phyloP scores from a whole-genome alignment of 2,888 invertebrate species.

The Dasypogon diadema region DNA sequence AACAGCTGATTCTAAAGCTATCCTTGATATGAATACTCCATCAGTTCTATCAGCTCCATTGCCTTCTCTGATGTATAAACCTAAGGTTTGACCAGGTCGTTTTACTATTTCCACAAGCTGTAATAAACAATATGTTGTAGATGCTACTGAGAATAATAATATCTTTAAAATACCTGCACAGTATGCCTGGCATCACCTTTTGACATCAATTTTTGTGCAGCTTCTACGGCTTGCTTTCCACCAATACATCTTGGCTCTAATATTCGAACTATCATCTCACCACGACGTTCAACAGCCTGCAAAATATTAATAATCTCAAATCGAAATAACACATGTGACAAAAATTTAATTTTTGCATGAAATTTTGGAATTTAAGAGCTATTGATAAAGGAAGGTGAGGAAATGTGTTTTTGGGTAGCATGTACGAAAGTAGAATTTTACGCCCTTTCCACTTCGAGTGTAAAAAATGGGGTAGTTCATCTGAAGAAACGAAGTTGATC shows the following conservation, averaged over 20 bases:
- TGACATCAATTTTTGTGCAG: conserved; percentile 85
- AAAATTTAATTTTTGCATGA: too few relatives aligned
- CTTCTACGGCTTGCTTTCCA: conserved; percentile 86
- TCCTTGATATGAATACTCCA: conserved; percentile 96
- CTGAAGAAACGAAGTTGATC: too few relatives aligned
- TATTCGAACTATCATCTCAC: conserved; percentile 95
- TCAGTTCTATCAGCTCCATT: conserved; percentile 95
- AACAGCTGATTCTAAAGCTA: conserved; percentile 95
- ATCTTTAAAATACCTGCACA: conserved; percentile 69
- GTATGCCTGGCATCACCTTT: conserved; percentile 75
- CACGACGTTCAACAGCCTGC: conserved; percentile 88
- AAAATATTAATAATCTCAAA: conserved; percentile 55
- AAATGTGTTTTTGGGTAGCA: too few relatives aligned
- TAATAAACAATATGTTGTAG: too few relatives aligned
- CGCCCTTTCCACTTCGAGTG: too few relatives aligned
- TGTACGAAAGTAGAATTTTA: too few relatives aligned
- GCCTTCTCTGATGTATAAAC: conserved; percentile 98
- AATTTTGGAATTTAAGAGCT: too few relatives aligned
- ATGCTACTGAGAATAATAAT: too few relatives aligned
- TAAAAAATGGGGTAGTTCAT: too few relatives aligned
- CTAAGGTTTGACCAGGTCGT: conserved; percentile 97
- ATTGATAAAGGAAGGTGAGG: too few relatives aligned
- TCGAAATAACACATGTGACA: too few relatives aligned
- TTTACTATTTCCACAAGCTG: conserved; percentile 98
- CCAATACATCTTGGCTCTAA: conserved; percentile 90